These are phyloP conservation scores for Drosophila paulistorum DNA, from an alignment of 1,140 invertebrate genomes.

Conservation along the genomic window DNA sequence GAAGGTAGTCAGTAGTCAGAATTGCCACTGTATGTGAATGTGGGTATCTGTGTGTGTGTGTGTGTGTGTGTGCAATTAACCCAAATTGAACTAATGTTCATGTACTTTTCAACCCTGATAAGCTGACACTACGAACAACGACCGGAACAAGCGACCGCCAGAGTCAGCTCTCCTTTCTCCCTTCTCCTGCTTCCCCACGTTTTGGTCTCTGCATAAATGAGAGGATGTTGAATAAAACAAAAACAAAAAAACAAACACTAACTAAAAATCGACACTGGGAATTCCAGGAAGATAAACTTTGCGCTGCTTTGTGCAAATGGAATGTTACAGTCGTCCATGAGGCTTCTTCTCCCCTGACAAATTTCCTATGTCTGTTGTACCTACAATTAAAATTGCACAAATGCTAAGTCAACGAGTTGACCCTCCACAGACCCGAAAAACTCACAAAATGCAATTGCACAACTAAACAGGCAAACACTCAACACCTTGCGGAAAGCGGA, in stretches of 20 bases:
- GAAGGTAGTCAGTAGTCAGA: constrained; percentile 25
- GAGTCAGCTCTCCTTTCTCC: neutral
- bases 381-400: constrained; percentile 64
- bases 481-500: constrained; percentile 5
- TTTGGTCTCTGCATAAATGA: neutral
- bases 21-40: neutral
- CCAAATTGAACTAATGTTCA: constrained; percentile 51
- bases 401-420: constrained; percentile 34
- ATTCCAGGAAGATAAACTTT: constrained; percentile 52
- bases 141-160: constrained; percentile 5
- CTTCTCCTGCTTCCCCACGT: neutral
- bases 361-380: constrained; percentile 37
- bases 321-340: constrained; percentile 41
- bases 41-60: too few relatives aligned
- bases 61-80: constrained; percentile 44
- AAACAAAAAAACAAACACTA: constrained; percentile 30
- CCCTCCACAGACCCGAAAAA: constrained; percentile 6
- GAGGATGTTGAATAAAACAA: neutral
- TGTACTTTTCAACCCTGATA: constrained; percentile 43
- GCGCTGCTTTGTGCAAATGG: constrained; percentile 35
- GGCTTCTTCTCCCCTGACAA: constrained; percentile 15
- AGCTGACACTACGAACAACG: constrained; percentile 21
- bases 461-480: constrained; percentile 47
- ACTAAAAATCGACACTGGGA: constrained; percentile 46
- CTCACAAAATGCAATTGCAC: constrained; percentile 65